Conservation (phyloP, 1,140 invertebrate species). For the Nylanderia fulva region DNA sequence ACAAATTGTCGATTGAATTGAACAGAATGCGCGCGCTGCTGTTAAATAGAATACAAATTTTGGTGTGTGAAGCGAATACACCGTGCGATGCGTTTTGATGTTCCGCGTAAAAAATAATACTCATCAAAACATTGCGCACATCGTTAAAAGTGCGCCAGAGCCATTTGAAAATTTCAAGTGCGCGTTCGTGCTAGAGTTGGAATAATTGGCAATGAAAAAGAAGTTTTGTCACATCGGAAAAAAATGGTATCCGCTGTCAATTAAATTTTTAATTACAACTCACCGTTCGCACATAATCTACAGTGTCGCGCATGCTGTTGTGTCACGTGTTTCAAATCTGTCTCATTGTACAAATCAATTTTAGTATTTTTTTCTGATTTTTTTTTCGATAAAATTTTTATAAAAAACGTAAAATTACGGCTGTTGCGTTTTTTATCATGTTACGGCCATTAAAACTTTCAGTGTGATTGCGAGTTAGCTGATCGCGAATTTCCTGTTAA, state of each 20-base stretch:
- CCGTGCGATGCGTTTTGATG: slow-evolving; percentile 23
- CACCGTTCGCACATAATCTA: slow-evolving; percentile 9
- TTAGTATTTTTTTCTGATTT: slow-evolving; percentile 4
- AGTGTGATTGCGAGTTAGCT: not conserved
- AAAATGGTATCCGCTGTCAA: slow-evolving; percentile 48
- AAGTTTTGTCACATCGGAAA: slow-evolving; percentile 36
- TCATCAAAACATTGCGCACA: slow-evolving; percentile 55
- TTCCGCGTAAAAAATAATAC: slow-evolving; percentile 47
- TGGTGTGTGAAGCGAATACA: slow-evolving; percentile 10
- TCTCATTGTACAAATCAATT: slow-evolving; percentile 35
- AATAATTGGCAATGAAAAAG: slow-evolving; percentile 59
- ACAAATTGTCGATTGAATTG: slow-evolving; percentile 31
- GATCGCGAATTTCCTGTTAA: not conserved
- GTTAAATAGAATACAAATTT: slow-evolving; percentile 46
- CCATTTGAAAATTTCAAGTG: slow-evolving; percentile 52
- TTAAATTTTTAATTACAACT: slow-evolving; percentile 62
- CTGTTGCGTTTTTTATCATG: not conserved
- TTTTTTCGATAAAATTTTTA: slow-evolving; percentile 12
- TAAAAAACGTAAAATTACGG: not conserved
- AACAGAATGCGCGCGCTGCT: not conserved
- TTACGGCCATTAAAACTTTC: not conserved
- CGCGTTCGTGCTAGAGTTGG: slow-evolving; percentile 12
- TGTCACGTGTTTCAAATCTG: slow-evolving; percentile 20
- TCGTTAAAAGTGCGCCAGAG: slow-evolving; percentile 51
- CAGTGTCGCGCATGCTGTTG: not conserved